These are phyloP conservation scores for Condylura cristata DNA, from an alignment of 2,113 vertebrate species.

Conservation along the genomic window DNA sequence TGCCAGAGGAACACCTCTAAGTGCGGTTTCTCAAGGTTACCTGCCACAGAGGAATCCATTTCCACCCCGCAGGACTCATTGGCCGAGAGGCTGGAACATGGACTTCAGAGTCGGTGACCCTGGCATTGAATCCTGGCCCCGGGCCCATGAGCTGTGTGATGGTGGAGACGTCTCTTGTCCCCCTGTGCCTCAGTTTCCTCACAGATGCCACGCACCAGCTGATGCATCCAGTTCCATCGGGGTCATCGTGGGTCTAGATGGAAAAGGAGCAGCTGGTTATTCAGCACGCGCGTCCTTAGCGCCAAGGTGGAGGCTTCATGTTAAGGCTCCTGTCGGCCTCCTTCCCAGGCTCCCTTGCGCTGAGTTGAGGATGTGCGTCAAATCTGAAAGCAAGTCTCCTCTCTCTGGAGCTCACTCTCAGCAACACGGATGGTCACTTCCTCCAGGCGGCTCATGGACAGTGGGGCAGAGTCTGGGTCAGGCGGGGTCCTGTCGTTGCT, in stretches of 20 bases:
- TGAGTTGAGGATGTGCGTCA: not conserved
- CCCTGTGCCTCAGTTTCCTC: not conserved
- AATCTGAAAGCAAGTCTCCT: not conserved
- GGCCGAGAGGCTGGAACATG: not conserved
- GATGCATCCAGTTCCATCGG: fast-evolving
- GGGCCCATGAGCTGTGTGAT: not conserved
- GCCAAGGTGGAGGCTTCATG: not conserved
- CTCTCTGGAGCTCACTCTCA: not conserved
- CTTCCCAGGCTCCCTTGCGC: no score
- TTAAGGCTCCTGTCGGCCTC: not conserved
- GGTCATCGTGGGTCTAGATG: not conserved
- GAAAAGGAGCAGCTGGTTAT: not conserved
- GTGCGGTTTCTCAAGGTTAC: not conserved
- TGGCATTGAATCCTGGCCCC: not conserved
- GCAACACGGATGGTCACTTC: no score
- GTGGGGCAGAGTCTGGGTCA: not conserved
- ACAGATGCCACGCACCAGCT: not conserved
- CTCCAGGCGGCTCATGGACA: not conserved
- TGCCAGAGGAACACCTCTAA: not conserved
- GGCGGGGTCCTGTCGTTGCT: not conserved
- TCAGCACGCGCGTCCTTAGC: not conserved
- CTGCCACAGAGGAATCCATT: fast-evolving
- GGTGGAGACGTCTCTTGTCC: not conserved
- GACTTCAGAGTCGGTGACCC: not conserved
- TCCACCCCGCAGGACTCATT: fast-evolving